phyloP scores from a whole-genome alignment of 2,113 vertebrate species.

The Sorex fumeus region DNA sequence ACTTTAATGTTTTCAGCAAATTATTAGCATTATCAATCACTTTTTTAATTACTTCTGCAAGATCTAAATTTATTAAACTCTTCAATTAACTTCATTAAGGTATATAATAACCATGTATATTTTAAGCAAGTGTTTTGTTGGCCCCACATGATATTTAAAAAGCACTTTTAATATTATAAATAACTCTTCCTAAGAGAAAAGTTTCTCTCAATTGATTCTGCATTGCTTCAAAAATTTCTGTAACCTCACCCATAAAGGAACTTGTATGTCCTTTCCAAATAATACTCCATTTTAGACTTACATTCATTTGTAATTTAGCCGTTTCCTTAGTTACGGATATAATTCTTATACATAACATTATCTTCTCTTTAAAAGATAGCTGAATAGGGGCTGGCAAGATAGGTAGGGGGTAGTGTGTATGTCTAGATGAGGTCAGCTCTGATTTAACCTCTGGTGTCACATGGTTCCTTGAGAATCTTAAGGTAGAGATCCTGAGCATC shows the following conservation, averaged over 20 bases:
- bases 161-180: slow-evolving; percentile 63
- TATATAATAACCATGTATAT: slow-evolving; percentile 34
- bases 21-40: slow-evolving; percentile 71
- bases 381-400: not conserved
- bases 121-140: slow-evolving; percentile 53
- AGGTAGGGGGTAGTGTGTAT: too few relatives aligned
- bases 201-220: not conserved
- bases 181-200: slow-evolving; percentile 41
- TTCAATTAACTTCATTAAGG: slow-evolving; percentile 68
- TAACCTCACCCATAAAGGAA: slow-evolving; percentile 39
- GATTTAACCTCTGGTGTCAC: not conserved
- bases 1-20: slow-evolving; percentile 61
- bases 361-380: not conserved
- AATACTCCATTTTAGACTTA: not conserved
- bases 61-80: slow-evolving; percentile 71
- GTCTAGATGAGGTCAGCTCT: too few relatives aligned
- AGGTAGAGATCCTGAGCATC: too few relatives aligned
- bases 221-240: slow-evolving; percentile 36
- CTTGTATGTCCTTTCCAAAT: not conserved
- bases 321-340: not conserved
- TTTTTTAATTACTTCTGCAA: slow-evolving; percentile 73
- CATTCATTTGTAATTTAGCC: slow-evolving; percentile 8
- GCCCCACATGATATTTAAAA: slow-evolving; percentile 55
- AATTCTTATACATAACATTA: not conserved
- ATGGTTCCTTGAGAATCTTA: too few relatives aligned